Evolutionary conservation across 2,113 vertebrate species (phyloP).

Genomic region (Perognathus longimembris): DNA sequence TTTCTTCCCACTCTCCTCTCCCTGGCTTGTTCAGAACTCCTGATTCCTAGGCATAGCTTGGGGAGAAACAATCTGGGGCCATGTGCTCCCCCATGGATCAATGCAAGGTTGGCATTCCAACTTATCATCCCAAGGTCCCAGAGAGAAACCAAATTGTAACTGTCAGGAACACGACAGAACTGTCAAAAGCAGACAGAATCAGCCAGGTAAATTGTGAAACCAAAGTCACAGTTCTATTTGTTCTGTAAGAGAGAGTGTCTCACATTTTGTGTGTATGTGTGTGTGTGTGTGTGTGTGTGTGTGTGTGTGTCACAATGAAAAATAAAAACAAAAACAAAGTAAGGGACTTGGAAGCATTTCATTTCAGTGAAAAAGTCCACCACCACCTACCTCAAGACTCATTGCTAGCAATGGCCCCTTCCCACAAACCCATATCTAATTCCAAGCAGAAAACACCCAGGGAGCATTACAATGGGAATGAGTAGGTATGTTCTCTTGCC

Average conservation of each 20-base stretch:
- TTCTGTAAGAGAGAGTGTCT: slow-evolving; percentile 71
- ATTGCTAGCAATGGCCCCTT: neutral
- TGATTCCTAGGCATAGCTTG: neutral
- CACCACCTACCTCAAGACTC: neutral
- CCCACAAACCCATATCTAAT: neutral
- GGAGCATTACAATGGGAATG: neutral
- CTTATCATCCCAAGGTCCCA: slow-evolving; percentile 65
- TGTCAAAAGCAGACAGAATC: slow-evolving; percentile 78
- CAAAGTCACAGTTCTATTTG: slow-evolving; percentile 76
- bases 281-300: no score
- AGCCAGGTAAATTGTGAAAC: slow-evolving; percentile 75
- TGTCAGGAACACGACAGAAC: slow-evolving; percentile 72
- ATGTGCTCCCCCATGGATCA: neutral
- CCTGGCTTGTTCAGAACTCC: neutral
- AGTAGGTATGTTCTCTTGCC: no score
- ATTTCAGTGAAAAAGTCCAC: neutral
- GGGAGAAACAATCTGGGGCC: neutral
- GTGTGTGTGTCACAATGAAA: slow-evolving; percentile 31
- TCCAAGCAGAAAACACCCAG: neutral
- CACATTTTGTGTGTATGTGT: neutral
- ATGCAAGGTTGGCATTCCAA: slow-evolving; percentile 51
- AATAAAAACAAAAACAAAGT: slow-evolving; percentile 71
- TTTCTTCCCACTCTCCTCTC: neutral
- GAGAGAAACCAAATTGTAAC: slow-evolving; percentile 66
- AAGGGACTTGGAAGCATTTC: neutral